A percentile compares a stretch with the other conserved stretches of the same genome.
Evolutionary conservation across 2,797 vertebrate genomes (phyloP).

Genomic region (Meriones psammophilus): DNA sequence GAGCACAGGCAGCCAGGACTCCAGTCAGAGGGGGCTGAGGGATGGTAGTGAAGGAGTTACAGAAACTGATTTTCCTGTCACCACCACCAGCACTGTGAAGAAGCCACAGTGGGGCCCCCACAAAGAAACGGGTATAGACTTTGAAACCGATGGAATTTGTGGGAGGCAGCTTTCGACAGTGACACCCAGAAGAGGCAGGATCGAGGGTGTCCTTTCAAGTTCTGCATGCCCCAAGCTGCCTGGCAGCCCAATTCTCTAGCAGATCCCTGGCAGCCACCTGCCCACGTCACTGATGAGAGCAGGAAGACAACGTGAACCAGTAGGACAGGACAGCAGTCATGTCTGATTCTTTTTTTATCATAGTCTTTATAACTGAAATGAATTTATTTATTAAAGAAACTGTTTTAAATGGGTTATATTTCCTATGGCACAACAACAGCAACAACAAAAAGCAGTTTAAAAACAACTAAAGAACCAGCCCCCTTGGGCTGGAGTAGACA

Average conservation of each 20-base stretch:
- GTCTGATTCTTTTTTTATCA: not conserved
- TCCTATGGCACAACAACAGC: not conserved
- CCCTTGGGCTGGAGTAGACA: not conserved
- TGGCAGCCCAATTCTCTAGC: rapidly evolving
- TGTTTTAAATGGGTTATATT: not conserved
- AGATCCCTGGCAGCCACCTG: not conserved
- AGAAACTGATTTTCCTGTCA: rapidly evolving
- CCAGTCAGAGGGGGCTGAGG: not conserved
- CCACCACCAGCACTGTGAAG: not conserved
- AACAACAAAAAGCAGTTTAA: not conserved
- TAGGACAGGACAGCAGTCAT: not conserved
- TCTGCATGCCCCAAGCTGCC: not conserved
- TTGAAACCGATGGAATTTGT: not conserved
- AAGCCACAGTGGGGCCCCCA: not conserved
- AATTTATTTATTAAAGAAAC: not conserved
- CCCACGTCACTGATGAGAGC: not conserved
- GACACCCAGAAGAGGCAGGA: not conserved
- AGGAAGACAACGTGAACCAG: not conserved
- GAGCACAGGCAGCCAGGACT: too few relatives aligned
- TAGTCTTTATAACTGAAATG: not conserved
- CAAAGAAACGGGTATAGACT: not conserved
- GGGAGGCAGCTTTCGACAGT: not conserved
- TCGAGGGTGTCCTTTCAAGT: rapidly evolving
- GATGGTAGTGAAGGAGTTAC: rapidly evolving
- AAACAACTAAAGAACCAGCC: not conserved